phyloP scores from a whole-genome alignment of 2,888 invertebrate species.

The Metacarcinus magister region DNA sequence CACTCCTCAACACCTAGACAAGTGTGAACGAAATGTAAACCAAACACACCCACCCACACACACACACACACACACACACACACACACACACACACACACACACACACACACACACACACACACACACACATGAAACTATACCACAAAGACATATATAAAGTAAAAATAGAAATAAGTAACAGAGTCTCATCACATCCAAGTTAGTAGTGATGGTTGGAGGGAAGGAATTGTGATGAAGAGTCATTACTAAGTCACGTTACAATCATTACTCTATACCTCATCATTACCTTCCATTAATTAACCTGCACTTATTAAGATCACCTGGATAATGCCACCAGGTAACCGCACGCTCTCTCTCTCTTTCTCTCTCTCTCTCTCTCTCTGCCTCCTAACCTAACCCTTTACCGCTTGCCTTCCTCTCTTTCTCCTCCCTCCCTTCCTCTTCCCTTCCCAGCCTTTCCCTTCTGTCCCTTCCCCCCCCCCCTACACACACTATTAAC shows the following conservation, averaged over 20 bases:
- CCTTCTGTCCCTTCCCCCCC: not conserved
- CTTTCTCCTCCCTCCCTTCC: not conserved
- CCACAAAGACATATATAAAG: too few relatives aligned
- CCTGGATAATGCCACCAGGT: slow-evolving; percentile 21
- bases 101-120: not conserved
- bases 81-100: not conserved
- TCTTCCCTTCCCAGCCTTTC: not conserved
- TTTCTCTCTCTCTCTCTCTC: not conserved
- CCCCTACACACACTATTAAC: not conserved
- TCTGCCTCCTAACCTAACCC: not conserved
- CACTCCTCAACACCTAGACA: not conserved
- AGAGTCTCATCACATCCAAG: too few relatives aligned
- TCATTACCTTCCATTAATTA: slow-evolving; percentile 40
- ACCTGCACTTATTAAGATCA: not conserved
- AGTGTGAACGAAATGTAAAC: too few relatives aligned
- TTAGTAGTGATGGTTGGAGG: too few relatives aligned
- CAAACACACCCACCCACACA: too few relatives aligned
- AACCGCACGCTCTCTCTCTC: not conserved
- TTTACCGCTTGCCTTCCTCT: not conserved
- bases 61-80: too few relatives aligned
- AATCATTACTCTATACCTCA: slow-evolving; percentile 43
- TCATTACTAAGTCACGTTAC: not conserved
- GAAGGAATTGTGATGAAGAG: not conserved
- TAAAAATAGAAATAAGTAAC: too few relatives aligned
- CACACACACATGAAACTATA: not conserved